Evolutionary conservation across 1,140 invertebrate species (phyloP), one percentile per base, ranked within the genome.

Genomic region (Ephestia elutella): DNA sequence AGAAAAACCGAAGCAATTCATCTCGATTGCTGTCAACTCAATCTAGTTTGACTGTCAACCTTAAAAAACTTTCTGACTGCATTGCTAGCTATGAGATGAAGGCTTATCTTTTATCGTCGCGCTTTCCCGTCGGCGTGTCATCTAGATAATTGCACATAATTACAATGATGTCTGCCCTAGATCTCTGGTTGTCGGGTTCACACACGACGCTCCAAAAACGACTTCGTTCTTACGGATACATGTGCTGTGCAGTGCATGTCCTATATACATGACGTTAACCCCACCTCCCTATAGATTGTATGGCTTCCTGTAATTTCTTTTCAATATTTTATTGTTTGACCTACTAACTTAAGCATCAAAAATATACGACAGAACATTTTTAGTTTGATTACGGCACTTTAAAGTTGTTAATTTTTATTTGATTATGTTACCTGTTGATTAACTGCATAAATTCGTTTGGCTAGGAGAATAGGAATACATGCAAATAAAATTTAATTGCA

Each of bases 131-230:
- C 15, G 3, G 5, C 38, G 59, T 62, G 60, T 69, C 61, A 63
- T 63, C 63, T 57, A 56, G 53, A 55, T 62, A 57, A 66, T 69
- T 69, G 59, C 49, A 20, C 20, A 44, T 51, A 30, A 63, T 54
- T 50, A 57, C 28, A 44, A 54, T 54, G 53, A 59, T 56, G 54
- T 59, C 48, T 59, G 54, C 50, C 50, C 66, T 61, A 63, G 62
- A 68, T 68, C 65, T 64, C 28, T 53, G 59, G 60, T 60, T 66
- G 65, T 50, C 54, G 38, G 38, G 35, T 71, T 68, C 55, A 53
- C 65, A 63, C 63, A 59, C 54, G 61, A 32, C 25, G 63, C 38
- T 67, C 68, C 66, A 68, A 68, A 68, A 73, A 71, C 56, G 30
- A 15, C 54, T 64, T 65, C 44, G 59, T 35, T 56, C 30, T 25